Conservation (phyloP, 2,888 invertebrate species). For the Aleiodes alternator region DNA sequence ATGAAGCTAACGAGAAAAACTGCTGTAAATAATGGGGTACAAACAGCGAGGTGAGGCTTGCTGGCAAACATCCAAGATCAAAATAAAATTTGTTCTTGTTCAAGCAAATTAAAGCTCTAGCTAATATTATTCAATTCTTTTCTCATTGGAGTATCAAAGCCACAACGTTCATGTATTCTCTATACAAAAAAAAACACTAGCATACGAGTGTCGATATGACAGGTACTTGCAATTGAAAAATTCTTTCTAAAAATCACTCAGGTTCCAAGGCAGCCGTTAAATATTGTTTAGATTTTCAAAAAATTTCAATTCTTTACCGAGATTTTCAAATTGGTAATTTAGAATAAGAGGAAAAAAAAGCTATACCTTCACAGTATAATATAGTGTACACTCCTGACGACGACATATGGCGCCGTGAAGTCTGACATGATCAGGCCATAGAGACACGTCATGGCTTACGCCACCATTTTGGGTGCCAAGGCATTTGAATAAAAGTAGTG, state of each 20-base stretch:
- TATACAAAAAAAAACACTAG: background rate
- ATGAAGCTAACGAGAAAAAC: conserved; percentile 5
- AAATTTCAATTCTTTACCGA: background rate
- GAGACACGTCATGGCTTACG: too few species aligned
- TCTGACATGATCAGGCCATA: conserved; percentile 63
- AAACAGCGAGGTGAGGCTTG: background rate
- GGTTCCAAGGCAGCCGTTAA: background rate
- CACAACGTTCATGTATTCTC: background rate
- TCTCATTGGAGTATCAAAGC: background rate
- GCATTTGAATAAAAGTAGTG: conserved; percentile 37
- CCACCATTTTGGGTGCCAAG: conserved; percentile 74
- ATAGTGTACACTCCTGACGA: conserved; percentile 45
- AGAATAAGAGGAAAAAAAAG: background rate
- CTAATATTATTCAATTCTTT: background rate
- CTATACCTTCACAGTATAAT: background rate
- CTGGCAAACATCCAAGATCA: conserved; percentile 29
- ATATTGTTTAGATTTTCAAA: background rate
- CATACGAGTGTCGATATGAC: too few species aligned
- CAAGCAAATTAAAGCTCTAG: background rate
- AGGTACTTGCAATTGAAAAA: too few species aligned
- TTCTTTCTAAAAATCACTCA: too few species aligned
- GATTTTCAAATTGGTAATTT: background rate
- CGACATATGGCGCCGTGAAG: conserved; percentile 74
- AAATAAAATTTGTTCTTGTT: conserved; percentile 35
- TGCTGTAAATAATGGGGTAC: conserved; percentile 4